Evolutionary conservation across 2,113 vertebrate genomes (phyloP).

Genomic region (Globicephala melas): DNA sequence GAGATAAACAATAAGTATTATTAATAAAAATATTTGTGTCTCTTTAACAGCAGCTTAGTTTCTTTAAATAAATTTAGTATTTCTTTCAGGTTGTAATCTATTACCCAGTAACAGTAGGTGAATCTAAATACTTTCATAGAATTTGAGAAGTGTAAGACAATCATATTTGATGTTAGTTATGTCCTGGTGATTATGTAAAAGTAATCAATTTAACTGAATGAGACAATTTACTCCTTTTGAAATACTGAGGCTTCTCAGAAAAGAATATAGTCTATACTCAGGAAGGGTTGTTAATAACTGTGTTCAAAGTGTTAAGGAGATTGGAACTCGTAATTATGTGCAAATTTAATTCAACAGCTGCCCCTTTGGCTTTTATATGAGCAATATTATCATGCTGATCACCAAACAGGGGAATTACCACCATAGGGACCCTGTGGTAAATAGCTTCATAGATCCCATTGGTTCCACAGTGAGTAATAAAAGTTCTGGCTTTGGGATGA

Average conservation of each 20-base stretch:
- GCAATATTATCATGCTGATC: conserved; percentile 87
- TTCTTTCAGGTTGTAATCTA: not conserved
- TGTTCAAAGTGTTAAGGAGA: conserved; percentile 82
- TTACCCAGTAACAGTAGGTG: not conserved
- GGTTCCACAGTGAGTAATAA: conserved; percentile 89
- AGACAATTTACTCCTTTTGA: not conserved
- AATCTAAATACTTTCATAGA: not conserved
- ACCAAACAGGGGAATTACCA: conserved; percentile 87
- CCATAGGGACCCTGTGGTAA: conserved; percentile 86
- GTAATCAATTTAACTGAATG: not conserved
- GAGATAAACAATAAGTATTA: not conserved
- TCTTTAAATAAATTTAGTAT: not conserved
- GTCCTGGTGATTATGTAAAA: not conserved
- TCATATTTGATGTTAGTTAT: not conserved
- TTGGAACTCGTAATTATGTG: conserved; percentile 77
- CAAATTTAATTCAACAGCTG: conserved; percentile 83
- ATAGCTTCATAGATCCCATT: conserved; percentile 91
- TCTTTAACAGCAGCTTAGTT: not conserved
- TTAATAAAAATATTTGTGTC: not conserved
- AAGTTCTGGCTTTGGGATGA: conserved; percentile 86
- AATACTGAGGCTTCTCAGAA: not conserved
- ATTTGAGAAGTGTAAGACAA: not conserved
- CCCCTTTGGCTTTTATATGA: conserved; percentile 78
- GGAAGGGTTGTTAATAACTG: conserved; percentile 84
- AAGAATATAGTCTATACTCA: conserved; percentile 75